Base-by-base conservation (phyloP, 30 jellyfish, hydroid and myxozoan species). In the Cassiopea xamachana region DNA sequence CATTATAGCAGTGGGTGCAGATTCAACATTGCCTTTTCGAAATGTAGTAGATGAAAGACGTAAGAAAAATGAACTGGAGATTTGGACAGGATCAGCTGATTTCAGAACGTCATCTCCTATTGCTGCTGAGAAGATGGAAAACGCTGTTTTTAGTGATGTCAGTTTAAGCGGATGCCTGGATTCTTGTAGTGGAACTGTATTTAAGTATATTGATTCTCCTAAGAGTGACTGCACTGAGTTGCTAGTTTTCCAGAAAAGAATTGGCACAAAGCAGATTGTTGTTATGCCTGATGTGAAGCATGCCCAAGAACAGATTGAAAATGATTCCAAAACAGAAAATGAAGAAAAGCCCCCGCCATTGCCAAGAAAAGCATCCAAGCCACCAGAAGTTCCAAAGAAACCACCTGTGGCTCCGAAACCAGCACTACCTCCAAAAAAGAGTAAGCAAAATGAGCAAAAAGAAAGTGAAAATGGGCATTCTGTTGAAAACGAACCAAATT, bases 341-440 rank as follows among this genome's bases (percentile, higher is more conserved):
- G 84, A 81, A 16, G 84, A 71, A 47, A 58, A 61, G 50, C 89
- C 89, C 18, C 92, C 92, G 13, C 89, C 96, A 3, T 90, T 68
- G 59, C 92, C 88, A 14, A 73, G 73, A 72, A 73, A 81, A 48
- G 62, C 90, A 16, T 59, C 82, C 1, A 82, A 81, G 69, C 94
- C 75, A 6, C 80, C 90, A 12, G 90, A 61, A 61, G 69, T 78
- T 1, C 90, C 98, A n/a, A 81, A 81, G 79, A 90, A 92, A 69
- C 98, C 96, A 7, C 79, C 87, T 12, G 78, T 86, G 44, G 96
- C 96, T 5, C 96, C 98, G 14, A 92, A 86, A 64, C 96, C 96
- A 6, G 70, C 92, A 18, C 92, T 64, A 2, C 92, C 92, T 19
- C 92, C 92, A 50, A 84, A 84, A 75, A 84, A 84, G 68, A 82